phyloP scores from a whole-genome alignment of 2,888 invertebrate genomes.

The Rhogogaster chlorosoma region DNA sequence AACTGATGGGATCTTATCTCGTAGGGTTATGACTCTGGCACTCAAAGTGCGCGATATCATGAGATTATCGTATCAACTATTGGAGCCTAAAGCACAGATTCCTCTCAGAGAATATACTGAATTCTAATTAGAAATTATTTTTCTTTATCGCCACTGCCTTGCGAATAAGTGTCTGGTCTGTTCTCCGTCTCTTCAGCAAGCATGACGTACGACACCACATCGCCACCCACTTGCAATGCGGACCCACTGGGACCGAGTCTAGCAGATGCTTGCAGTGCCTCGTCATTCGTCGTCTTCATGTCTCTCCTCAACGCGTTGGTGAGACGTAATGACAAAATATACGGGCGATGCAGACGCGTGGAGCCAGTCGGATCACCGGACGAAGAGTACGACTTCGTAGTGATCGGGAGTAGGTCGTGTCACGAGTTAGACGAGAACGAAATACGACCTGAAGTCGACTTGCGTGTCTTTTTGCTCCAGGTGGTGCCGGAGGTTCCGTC shows the following conservation, averaged over 20 bases:
- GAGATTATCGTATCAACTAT: too few species aligned
- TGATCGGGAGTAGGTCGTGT: not conserved
- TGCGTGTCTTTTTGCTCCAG: slow-evolving; percentile 57
- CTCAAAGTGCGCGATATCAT: too few species aligned
- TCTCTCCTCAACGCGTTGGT: not conserved
- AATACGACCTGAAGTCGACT: not conserved
- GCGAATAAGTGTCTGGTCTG: not conserved
- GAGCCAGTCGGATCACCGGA: not conserved
- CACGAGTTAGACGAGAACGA: not conserved
- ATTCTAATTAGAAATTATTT: not conserved
- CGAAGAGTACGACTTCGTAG: not conserved
- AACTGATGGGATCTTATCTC: too few species aligned
- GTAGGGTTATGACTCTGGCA: too few species aligned
- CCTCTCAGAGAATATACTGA: not conserved
- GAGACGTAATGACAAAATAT: not conserved
- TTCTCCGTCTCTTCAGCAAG: not conserved
- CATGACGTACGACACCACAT: not conserved
- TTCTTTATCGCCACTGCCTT: too few species aligned
- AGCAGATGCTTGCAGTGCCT: not conserved
- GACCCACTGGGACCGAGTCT: not conserved
- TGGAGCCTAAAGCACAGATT: too few species aligned
- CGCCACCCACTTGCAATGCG: not conserved
- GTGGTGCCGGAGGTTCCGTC: slow-evolving; percentile 84
- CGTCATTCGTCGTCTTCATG: not conserved
- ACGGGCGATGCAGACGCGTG: not conserved